Evolutionary conservation across 2,888 invertebrate species (phyloP).

Genomic region (Protodeltote pygarga): DNA sequence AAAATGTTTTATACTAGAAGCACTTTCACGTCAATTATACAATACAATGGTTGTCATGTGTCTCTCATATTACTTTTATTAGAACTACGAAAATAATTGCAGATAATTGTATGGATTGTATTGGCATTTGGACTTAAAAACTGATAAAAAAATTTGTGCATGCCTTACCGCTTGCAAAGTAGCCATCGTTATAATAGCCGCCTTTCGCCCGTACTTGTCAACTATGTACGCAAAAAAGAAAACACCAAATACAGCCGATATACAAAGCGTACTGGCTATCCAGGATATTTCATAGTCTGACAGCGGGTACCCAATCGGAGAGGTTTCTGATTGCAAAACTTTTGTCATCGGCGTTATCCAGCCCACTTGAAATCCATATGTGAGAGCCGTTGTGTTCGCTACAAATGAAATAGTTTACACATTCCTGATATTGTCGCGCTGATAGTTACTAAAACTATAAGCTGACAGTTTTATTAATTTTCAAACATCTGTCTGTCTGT

Average conservation of each 20-base stretch:
- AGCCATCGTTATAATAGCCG: slow-evolving; percentile 68
- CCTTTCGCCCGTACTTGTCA: slow-evolving; percentile 71
- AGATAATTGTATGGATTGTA: too few species aligned
- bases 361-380: slow-evolving; percentile 69
- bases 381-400: slow-evolving; percentile 71
- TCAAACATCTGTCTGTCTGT: too few species aligned
- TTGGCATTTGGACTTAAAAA: too few species aligned
- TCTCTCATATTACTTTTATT: too few species aligned
- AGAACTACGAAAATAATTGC: too few species aligned
- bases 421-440: slow-evolving; percentile 10
- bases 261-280: slow-evolving; percentile 71
- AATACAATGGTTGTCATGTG: too few species aligned
- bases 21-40: too few species aligned
- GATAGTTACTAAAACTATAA: too few species aligned
- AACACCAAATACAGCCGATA: slow-evolving; percentile 69
- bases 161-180: slow-evolving; percentile 46
- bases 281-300: slow-evolving; percentile 65
- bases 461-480: too few species aligned
- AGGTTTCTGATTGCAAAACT: slow-evolving; percentile 59
- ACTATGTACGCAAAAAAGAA: slow-evolving; percentile 70
- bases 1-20: too few species aligned
- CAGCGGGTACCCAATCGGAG: slow-evolving; percentile 61
- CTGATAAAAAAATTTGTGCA: not conserved
- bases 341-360: slow-evolving; percentile 76
- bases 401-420: slow-evolving; percentile 40